Percentiles rank a stretch among this genome's conserved stretches.
Evolutionary conservation across 1,140 invertebrate species (phyloP).

Genomic region (Drosophila setifemur): DNA sequence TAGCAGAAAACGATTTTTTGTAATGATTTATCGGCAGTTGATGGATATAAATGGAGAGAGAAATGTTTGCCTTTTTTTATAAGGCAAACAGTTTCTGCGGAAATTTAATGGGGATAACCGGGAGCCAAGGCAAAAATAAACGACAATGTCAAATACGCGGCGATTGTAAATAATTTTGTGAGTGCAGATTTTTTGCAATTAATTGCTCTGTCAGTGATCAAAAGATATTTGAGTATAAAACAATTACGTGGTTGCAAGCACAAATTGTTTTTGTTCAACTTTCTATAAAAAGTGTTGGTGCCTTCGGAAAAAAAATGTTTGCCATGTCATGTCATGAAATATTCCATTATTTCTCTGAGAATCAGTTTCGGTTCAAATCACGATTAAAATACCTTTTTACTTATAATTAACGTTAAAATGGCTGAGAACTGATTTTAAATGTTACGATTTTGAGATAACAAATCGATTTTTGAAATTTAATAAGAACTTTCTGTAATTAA

Average conservation of each 20-base stretch:
- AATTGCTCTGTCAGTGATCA: constrained; percentile 8
- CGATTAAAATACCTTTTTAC: no score
- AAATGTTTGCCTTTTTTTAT: constrained; percentile 42
- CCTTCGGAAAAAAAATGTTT: no score
- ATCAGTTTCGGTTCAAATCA: no score
- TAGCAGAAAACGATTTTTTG: constrained; percentile 46
- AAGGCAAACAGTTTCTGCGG: constrained; percentile 33
- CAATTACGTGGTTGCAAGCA: not conserved
- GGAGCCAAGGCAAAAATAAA: constrained; percentile 4
- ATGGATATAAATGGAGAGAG: constrained; percentile 48
- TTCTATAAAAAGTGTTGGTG: no score
- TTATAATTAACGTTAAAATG: no score
- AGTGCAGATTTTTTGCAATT: constrained; percentile 21
- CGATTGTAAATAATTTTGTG: constrained; percentile 14
- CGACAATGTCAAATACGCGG: not conserved
- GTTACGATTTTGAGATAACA: no score
- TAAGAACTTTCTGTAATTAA: not conserved
- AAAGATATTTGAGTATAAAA: not conserved
- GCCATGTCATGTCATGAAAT: no score
- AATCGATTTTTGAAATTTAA: no score
- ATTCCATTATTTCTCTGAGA: no score
- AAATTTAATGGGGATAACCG: constrained; percentile 24
- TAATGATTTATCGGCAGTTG: constrained; percentile 83
- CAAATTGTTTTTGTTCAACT: no score
- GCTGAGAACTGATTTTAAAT: no score